Conservation (phyloP, 2,797 vertebrate genomes). For the Acipenser oxyrinchus region DNA sequence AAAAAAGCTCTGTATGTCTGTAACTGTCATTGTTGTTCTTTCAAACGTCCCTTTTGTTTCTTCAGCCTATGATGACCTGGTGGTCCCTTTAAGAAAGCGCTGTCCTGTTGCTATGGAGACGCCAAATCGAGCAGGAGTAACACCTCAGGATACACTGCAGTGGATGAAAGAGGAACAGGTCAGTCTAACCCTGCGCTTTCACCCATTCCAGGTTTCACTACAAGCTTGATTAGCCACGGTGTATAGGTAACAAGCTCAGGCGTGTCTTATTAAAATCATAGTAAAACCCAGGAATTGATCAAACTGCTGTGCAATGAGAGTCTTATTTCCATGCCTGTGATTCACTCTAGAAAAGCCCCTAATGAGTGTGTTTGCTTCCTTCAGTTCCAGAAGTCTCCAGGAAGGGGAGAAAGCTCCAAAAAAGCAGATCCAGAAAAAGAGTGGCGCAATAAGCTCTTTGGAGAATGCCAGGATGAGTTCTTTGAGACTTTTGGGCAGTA, state of each 20-base stretch:
- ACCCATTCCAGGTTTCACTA: too few species aligned
- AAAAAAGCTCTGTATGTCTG: too few species aligned
- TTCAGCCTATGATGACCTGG: slow-evolving; percentile 68
- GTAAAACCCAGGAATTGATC: background rate
- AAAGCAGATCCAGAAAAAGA: slow-evolving; percentile 44
- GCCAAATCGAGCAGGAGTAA: slow-evolving; percentile 66
- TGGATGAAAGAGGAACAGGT: slow-evolving; percentile 52
- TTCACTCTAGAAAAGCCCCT: slow-evolving; percentile 2
- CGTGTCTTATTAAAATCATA: background rate
- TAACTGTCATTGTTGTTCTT: too few species aligned
- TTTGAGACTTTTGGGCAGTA: slow-evolving; percentile 62
- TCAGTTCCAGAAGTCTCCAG: background rate
- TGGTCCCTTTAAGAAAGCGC: slow-evolving; percentile 61
- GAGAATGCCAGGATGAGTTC: slow-evolving; percentile 70
- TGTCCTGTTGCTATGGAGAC: slow-evolving; percentile 61
- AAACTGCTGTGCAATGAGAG: too few species aligned
- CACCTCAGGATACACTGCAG: slow-evolving; percentile 65
- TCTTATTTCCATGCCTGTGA: too few species aligned
- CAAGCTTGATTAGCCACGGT: too few species aligned
- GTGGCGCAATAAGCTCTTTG: slow-evolving; percentile 68
- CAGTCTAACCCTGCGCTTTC: background rate
- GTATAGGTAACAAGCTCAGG: too few species aligned
- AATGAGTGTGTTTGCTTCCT: background rate
- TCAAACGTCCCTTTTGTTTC: background rate
- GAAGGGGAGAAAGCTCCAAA: background rate